Base-by-base conservation (phyloP, 1,140 invertebrate species). In the Sarcophaga bullata region DNA sequence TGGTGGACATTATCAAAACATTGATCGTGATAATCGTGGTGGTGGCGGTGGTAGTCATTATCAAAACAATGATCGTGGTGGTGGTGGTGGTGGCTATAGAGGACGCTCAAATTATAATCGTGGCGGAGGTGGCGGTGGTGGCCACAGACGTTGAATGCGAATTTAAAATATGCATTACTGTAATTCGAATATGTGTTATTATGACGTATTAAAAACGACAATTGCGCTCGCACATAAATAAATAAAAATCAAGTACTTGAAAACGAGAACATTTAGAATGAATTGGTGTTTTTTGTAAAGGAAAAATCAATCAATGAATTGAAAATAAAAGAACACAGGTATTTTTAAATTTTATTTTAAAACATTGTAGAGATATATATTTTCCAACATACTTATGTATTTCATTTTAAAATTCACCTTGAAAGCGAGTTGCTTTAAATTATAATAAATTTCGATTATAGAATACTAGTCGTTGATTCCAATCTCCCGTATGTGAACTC, bases 41-140 rank as follows among this genome's bases (percentile, higher is more conserved):
- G 84, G 86, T 37, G 81, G 85, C 54, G n/a, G 62, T 4, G 84
- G 89, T n/a, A 85, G 85, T 46, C 25, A 37, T 37, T 82, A 83
- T 83, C 19, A 80, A 84, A 37, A 37, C 25, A 37, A 37, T 37
- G 62, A 72, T 72, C 19, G 37, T 7, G n/a, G 68, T 6, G 75
- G 73, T 68, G 75, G 84, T 82, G 68, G 84, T 37, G 62, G 83
- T 80, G 89, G 89, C 86, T 86, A 88, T 75, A 86, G 90, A 72
- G 87, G 90, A 13, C 82, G 88, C 17, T 88, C 88, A 7, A 89
- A 90, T 81, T 89, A 91, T 81, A 86, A 88, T 81, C 87, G 90
- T 8, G 84, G 85, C 17, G 85, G 86, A 13, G 81, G 85, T 54
- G 62, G 62, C 9, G 84, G 88, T n/a, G 85, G 85, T 52, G 81